Conservation (phyloP, 2,888 invertebrate genomes). For the Tipula unca region DNA sequence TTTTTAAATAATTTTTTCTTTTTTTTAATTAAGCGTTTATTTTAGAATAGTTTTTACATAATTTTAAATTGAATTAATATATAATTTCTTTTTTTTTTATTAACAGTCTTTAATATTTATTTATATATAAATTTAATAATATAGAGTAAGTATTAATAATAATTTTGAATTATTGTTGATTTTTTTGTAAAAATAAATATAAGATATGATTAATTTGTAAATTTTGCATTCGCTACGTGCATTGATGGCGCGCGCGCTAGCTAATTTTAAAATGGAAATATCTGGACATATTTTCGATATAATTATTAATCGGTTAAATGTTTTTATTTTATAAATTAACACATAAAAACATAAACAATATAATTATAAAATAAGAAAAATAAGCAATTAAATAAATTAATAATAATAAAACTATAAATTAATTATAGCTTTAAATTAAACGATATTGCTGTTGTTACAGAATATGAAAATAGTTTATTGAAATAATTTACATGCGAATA, state of each 20-base stretch:
- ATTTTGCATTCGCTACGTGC: background rate
- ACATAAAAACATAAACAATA: background rate
- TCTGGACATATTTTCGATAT: background rate
- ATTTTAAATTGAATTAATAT: background rate
- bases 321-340: background rate
- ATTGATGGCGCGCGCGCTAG: background rate
- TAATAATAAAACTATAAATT: background rate
- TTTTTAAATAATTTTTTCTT: background rate
- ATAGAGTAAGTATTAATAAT: too few relatives aligned
- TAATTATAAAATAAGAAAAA: background rate
- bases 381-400: background rate
- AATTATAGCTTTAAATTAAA: background rate
- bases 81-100: background rate
- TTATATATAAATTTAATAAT: background rate
- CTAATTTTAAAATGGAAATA: background rate
- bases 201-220: background rate
- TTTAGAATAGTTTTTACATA: conserved; percentile 2
- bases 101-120: background rate
- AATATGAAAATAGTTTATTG: too few relatives aligned
- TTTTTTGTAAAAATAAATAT: background rate
- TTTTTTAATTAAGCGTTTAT: background rate
- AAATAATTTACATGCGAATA: too few relatives aligned
- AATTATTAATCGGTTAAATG: background rate
- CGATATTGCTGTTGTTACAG: background rate
- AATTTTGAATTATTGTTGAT: background rate